phyloP scores from a whole-genome alignment of 2,113 vertebrate genomes.

The Myxocyprinus asiaticus region DNA sequence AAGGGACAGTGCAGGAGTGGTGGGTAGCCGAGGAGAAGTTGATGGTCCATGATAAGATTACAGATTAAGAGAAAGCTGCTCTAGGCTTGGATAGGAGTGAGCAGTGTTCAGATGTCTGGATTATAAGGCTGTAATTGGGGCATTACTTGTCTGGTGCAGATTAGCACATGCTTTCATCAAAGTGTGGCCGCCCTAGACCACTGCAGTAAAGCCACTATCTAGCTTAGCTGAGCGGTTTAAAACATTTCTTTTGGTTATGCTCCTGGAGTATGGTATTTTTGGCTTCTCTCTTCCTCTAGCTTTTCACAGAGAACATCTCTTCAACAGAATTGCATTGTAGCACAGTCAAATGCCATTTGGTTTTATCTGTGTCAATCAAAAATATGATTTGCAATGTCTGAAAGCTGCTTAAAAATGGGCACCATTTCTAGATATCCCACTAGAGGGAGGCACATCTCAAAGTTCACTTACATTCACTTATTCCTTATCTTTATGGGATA shows the following conservation, averaged over 20 bases:
- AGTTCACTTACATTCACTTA: neutral
- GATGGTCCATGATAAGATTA: constrained; percentile 44
- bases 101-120: constrained; percentile 40
- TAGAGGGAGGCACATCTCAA: constrained; percentile 34
- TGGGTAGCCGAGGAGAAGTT: neutral
- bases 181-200: constrained; percentile 31
- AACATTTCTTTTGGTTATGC: constrained; percentile 22
- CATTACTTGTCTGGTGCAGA: constrained; percentile 47
- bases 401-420: neutral
- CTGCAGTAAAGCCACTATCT: constrained; percentile 48
- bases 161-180: constrained; percentile 50
- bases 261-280: neutral
- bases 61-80: constrained; percentile 50
- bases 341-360: no score
- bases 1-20: neutral
- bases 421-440: constrained; percentile 3
- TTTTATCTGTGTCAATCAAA: no score
- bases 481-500: constrained; percentile 46
- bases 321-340: no score
- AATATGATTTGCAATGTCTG: no score
- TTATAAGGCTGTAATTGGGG: constrained; percentile 59
- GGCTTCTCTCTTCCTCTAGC: constrained; percentile 44
- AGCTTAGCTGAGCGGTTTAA: constrained; percentile 53
- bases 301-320: neutral
- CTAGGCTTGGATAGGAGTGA: neutral